A percentile compares a stretch with the other conserved stretches of the same genome.
These are phyloP conservation scores for Buathra laborator DNA, from an alignment of 2,888 invertebrate species.

Conservation along the genomic window DNA sequence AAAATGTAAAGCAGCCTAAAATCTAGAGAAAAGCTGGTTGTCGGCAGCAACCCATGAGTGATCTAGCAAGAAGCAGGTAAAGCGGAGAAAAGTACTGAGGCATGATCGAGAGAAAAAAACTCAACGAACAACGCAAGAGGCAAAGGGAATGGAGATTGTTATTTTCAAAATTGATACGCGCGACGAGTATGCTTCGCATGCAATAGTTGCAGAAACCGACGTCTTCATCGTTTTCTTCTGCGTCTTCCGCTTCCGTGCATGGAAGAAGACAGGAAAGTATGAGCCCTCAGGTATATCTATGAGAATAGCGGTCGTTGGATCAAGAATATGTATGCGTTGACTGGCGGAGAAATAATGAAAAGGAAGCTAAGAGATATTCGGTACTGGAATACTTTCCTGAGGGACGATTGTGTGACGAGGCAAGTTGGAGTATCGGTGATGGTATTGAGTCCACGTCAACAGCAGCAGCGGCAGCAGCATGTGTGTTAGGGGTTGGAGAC, in stretches of 20 bases:
- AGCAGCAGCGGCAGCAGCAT: constrained; percentile 60
- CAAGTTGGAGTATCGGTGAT: constrained; percentile 33
- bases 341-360: constrained; percentile 60
- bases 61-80: constrained; percentile 62
- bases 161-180: constrained; percentile 79
- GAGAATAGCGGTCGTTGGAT: constrained; percentile 17
- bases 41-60: constrained; percentile 11
- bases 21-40: constrained; percentile 47
- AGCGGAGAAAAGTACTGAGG: constrained; percentile 66
- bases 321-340: constrained; percentile 37
- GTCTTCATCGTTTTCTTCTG: constrained; percentile 15
- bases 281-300: constrained; percentile 24
- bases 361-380: constrained; percentile 5
- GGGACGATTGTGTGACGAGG: constrained; percentile 71
- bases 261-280: constrained; percentile 27
- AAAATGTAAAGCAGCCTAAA: constrained; percentile 40
- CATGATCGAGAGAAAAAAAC: constrained; percentile 34
- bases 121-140: constrained; percentile 39
- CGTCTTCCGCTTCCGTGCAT: constrained; percentile 34
- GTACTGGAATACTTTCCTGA: constrained; percentile 48
- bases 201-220: not conserved
- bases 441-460: constrained; percentile 74
- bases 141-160: constrained; percentile 76
- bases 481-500: constrained; percentile 48
- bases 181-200: constrained; percentile 40